Percentiles rank a stretch among this genome's conserved stretches.
These are phyloP conservation scores for Holothuria scabra DNA, from an alignment of 53 echinoderm and acorn worm genomes.

Conservation along the genomic window DNA sequence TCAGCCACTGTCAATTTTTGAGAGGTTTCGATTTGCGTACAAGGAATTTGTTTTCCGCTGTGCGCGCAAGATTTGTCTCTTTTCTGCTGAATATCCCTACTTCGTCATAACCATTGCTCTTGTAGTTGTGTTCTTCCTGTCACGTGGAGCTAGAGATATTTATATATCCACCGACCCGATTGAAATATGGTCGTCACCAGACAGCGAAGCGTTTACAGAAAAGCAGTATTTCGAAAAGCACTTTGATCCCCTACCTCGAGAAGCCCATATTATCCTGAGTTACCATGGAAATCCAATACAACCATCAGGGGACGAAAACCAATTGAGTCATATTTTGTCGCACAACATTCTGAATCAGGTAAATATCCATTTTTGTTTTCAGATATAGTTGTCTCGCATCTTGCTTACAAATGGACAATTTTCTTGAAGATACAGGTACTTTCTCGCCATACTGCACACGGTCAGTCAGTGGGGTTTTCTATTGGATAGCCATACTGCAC, in stretches of 20 bases:
- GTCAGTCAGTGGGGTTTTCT: no score
- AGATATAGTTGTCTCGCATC: no score
- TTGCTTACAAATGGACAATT: no score
- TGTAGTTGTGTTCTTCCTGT: neutral
- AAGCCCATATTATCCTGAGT: slow-evolving; percentile 17
- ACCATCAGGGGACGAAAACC: no score
- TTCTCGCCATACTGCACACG: no score
- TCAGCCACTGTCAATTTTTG: neutral
- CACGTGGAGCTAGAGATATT: neutral
- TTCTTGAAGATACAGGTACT: no score
- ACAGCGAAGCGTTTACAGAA: slow-evolving; percentile 14
- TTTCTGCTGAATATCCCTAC: neutral
- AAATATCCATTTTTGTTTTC: neutral
- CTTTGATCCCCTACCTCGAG: neutral
- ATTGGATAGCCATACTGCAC: no score
- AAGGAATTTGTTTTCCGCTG: neutral
- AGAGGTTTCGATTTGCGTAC: neutral
- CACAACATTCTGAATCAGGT: neutral
- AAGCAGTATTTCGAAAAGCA: slow-evolving; percentile 1
- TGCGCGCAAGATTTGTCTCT: neutral
- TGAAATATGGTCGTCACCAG: slow-evolving; percentile 7
- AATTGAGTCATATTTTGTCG: neutral
- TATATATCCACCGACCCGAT: neutral
- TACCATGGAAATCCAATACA: neutral
- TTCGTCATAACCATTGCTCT: neutral